phyloP scores from a whole-genome alignment of 2,113 vertebrate genomes.

The Mandrillus leucophaeus region DNA sequence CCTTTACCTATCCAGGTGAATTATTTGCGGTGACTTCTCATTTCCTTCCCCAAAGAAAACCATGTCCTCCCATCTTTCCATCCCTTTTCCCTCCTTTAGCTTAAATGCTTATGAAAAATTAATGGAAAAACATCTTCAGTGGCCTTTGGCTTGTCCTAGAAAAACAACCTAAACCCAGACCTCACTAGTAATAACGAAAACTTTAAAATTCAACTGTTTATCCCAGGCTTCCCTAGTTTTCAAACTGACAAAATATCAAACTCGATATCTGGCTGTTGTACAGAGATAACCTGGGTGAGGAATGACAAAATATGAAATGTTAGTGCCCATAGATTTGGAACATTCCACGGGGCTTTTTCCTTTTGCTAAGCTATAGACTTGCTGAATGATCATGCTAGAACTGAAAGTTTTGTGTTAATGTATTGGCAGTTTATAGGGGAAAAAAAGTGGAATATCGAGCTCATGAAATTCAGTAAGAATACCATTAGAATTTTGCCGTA shows the following conservation, averaged over 20 bases:
- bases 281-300: neutral
- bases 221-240: constrained; percentile 13
- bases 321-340: neutral
- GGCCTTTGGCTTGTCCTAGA: constrained; percentile 65
- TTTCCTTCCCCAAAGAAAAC: constrained; percentile 68
- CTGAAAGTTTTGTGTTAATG: neutral
- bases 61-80: constrained; percentile 23
- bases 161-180: constrained; percentile 66
- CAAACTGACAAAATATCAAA: constrained; percentile 40
- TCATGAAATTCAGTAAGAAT: constrained; percentile 58
- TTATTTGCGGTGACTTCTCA: constrained; percentile 63
- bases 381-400: neutral
- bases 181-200: constrained; percentile 45
- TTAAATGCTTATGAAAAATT: constrained; percentile 64
- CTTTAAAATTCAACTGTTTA: constrained; percentile 46
- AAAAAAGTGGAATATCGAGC: neutral
- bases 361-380: neutral
- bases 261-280: neutral
- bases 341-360: too few relatives aligned
- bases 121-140: constrained; percentile 66
- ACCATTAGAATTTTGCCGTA: constrained; percentile 36
- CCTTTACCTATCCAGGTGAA: constrained; percentile 61
- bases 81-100: neutral
- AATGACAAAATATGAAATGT: neutral
- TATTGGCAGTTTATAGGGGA: neutral